phyloP scores from a whole-genome alignment of 2,797 vertebrate genomes.

The Pseudochaenichthys georgianus region DNA sequence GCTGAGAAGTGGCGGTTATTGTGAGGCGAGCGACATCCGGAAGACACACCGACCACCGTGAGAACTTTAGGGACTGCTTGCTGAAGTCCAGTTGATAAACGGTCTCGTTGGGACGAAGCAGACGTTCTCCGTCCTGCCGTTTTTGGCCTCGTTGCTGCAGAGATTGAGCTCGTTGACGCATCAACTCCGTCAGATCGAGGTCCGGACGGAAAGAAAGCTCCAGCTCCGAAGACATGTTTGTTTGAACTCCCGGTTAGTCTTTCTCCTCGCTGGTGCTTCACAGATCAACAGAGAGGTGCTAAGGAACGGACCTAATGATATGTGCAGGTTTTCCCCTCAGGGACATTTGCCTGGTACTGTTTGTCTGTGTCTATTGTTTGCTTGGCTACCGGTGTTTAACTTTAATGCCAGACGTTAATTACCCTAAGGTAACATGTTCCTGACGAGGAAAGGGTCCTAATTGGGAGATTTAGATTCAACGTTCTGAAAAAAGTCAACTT shows the following conservation, averaged over 20 bases:
- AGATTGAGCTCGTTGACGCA: conserved; percentile 90
- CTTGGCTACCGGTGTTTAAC: conserved; percentile 33
- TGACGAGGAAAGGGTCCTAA: no score
- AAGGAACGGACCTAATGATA: conserved; percentile 66
- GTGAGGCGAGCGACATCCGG: conserved; percentile 83
- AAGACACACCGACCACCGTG: conserved; percentile 86
- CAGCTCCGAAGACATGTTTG: conserved; percentile 70
- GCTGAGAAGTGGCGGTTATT: conserved; percentile 92
- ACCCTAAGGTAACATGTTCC: no score
- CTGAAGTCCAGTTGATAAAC: conserved; percentile 91
- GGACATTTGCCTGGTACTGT: conserved; percentile 47
- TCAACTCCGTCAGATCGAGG: conserved; percentile 87
- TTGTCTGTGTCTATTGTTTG: conserved; percentile 49
- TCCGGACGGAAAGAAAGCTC: conserved; percentile 86
- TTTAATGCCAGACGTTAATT: not conserved
- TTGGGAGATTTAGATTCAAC: no score
- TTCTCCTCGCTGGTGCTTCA: not conserved
- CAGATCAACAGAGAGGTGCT: conserved; percentile 47
- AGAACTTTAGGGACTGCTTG: conserved; percentile 86
- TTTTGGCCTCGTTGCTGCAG: conserved; percentile 88
- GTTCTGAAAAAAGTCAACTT: no score
- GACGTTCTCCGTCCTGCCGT: conserved; percentile 91
- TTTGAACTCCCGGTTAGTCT: not conserved
- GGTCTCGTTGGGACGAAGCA: conserved; percentile 86
- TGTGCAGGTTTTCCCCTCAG: conserved; percentile 42